phyloP scores from a whole-genome alignment of 2,113 vertebrate species.

The Thymallus thymallus region DNA sequence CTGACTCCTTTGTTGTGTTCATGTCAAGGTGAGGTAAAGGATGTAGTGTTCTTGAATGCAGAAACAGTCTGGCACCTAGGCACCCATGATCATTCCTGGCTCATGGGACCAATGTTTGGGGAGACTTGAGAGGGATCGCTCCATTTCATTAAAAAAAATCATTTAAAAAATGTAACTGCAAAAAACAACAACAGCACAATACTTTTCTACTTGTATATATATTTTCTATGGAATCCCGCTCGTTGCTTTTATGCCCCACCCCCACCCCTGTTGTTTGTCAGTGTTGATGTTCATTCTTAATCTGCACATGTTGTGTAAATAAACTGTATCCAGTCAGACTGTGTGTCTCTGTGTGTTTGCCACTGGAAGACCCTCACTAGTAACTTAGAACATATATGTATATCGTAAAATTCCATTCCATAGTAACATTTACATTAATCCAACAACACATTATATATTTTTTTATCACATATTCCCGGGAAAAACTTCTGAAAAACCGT shows the following conservation, averaged over 20 bases:
- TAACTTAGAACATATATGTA: no score
- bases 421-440: neutral
- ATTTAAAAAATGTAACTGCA: neutral
- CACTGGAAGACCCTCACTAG: no score
- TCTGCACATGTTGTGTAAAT: conserved; percentile 23
- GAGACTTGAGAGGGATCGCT: neutral
- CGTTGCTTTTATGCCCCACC: neutral
- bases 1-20: neutral
- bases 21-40: neutral
- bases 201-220: conserved; percentile 13
- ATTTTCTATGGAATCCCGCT: conserved; percentile 9
- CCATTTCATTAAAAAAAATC: conserved; percentile 7
- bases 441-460: neutral
- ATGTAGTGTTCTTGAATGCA: neutral
- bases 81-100: neutral
- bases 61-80: neutral
- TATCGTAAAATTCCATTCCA: no score
- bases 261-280: neutral
- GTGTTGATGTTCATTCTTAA: neutral
- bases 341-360: neutral
- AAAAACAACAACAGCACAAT: conserved; percentile 5
- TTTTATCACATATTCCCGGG: neutral
- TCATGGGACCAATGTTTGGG: neutral
- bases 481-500: neutral
- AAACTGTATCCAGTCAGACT: conserved; percentile 36